A percentile compares a stretch with the other conserved stretches of the same genome.
Conservation (phyloP, 2,113 vertebrate genomes). For the Tricholaema leucomelas region DNA sequence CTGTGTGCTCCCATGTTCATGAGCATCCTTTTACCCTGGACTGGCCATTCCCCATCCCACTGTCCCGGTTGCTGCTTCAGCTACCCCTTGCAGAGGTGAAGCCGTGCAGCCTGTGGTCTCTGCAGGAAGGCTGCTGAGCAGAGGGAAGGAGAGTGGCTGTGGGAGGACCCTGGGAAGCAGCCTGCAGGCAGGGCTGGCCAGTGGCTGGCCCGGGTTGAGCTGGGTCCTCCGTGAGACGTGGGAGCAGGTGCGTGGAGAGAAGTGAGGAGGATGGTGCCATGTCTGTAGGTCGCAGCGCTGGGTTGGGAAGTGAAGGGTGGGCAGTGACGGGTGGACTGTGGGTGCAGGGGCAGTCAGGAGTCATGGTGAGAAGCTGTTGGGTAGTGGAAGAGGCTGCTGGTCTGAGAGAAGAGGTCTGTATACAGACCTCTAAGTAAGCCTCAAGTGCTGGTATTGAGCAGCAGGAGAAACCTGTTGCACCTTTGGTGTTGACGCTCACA, state of each 20-base stretch:
- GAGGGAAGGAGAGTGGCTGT: background rate
- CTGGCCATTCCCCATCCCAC: background rate
- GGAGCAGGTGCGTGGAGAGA: rapidly evolving
- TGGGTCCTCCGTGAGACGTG: background rate
- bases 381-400: background rate
- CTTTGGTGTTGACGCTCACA: background rate
- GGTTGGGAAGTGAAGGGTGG: background rate
- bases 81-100: background rate
- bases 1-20: rapidly evolving
- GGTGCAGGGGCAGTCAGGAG: background rate
- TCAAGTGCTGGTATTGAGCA: rapidly evolving
- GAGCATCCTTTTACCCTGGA: rapidly evolving
- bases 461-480: background rate
- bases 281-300: rapidly evolving
- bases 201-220: background rate
- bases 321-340: rapidly evolving
- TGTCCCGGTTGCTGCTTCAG: rapidly evolving
- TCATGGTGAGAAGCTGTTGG: background rate
- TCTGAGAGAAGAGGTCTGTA: background rate
- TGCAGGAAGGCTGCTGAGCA: rapidly evolving
- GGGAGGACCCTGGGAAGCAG: background rate
- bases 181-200: background rate
- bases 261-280: rapidly evolving
- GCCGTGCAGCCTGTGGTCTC: rapidly evolving
- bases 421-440: rapidly evolving